phyloP scores from a whole-genome alignment of 2,888 invertebrate species.

The Theodoxus fluviatilis region DNA sequence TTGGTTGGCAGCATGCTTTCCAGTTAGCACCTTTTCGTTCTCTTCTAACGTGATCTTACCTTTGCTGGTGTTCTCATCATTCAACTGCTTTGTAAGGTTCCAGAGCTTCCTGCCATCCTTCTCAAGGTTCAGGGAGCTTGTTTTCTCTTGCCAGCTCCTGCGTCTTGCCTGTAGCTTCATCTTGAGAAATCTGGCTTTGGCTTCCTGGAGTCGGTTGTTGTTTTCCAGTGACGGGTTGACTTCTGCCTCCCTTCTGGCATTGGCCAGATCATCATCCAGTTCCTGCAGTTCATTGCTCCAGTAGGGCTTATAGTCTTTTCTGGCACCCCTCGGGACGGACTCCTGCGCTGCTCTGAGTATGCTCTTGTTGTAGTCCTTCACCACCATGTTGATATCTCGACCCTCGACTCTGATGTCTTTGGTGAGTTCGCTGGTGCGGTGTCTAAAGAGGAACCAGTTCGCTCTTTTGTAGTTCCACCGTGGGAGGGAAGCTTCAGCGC shows the following conservation, averaged over 20 bases:
- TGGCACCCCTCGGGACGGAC: constrained; percentile 15
- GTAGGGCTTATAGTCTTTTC: constrained; percentile 17
- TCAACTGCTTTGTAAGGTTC: constrained; percentile 6
- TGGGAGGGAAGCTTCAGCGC: too few relatives aligned
- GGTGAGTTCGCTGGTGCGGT: constrained; percentile 16
- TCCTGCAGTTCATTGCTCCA: constrained; percentile 4
- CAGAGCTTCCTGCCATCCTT: not conserved
- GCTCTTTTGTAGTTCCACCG: constrained; percentile 18
- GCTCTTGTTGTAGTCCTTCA: constrained; percentile 15
- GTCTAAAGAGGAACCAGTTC: not conserved
- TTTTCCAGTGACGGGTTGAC: constrained; percentile 10
- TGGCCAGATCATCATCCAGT: not conserved
- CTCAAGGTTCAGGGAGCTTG: constrained; percentile 13
- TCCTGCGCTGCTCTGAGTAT: constrained; percentile 3
- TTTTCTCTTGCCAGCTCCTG: constrained; percentile 20
- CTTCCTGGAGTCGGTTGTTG: constrained; percentile 18
- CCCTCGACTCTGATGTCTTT: constrained; percentile 11
- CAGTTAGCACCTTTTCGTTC: not conserved
- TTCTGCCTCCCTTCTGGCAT: constrained; percentile 19
- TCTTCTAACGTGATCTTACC: constrained; percentile 15
- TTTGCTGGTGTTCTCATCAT: constrained; percentile 15
- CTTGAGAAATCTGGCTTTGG: constrained; percentile 16
- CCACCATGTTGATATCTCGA: constrained; percentile 12
- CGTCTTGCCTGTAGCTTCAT: constrained; percentile 7
- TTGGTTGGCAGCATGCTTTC: constrained; percentile 3